Base-by-base conservation (phyloP, 2,888 invertebrate species). In the Lapara coniferarum region DNA sequence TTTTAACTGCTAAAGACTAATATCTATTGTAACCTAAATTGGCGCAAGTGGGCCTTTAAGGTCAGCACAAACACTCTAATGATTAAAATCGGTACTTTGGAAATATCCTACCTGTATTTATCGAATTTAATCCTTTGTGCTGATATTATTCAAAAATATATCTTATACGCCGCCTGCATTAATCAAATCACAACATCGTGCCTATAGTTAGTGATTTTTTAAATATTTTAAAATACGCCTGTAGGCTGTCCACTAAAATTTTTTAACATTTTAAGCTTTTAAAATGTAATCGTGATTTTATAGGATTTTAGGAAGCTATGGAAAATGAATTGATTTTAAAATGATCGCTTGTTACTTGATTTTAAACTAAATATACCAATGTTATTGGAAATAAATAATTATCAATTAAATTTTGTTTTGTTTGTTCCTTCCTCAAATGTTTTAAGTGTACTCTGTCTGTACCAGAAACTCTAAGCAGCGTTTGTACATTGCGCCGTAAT, bases 151-250 rank as follows among this genome's bases (percentile, higher is more conserved):
- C 25, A 25, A 25, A 25, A 25, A 25, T 25, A 52, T 53, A 37
- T 16, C 44, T 44, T 56, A 71, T 80, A 85, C 87, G 88, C 85
- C 78, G 78, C 76, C 73, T 19, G 44, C 46, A 16, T 16, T 58
- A 59, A 37, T 10, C 14, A 12, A 59, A 37, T 10, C 14, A 12
- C n/a, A 51, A 80, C 84, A 85, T 85, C 79, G 87, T 86, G 83
- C 81, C 59, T 46, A 16, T 63, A 49, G 63, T 63, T 63, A 63
- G 82, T 77, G 79, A 83, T 89, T 89, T 89, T 89, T 91, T 89
- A 86, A 89, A 79, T 71, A 66, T 81, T 84, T 89, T 88, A 85
- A 87, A 55, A 84, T 76, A 78, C 82, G 84, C 85, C 85, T 85
- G 73, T 70, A 73, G 75, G 79, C 77, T 66, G 73, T 76, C 67